Percentiles rank a stretch among this genome's conserved stretches.
Conservation (phyloP, 1,140 invertebrate genomes). For the Drosophila kurseongensis region DNA sequence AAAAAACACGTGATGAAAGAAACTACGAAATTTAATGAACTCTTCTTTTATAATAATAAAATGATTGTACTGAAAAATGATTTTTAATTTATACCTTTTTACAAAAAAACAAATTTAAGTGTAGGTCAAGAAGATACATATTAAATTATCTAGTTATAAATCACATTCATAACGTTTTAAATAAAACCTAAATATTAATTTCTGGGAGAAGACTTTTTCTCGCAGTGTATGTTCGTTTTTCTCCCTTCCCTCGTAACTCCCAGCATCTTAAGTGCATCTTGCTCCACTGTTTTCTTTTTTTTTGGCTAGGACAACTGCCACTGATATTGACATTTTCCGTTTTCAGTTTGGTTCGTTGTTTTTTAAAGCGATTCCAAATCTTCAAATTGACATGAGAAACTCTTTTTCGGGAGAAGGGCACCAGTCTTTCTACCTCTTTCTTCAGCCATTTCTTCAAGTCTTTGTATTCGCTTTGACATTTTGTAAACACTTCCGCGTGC, state of each 20-base stretch:
- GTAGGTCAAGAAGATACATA: too few relatives aligned
- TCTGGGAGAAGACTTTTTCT: background rate
- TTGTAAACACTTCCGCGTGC: slow-evolving; percentile 77
- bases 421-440: slow-evolving; percentile 24
- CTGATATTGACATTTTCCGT: slow-evolving; percentile 80
- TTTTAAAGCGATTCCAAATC: slow-evolving; percentile 59
- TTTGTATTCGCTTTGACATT: slow-evolving; percentile 64
- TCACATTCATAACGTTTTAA: too few relatives aligned
- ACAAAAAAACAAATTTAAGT: too few relatives aligned
- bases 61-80: too few relatives aligned
- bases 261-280: slow-evolving; percentile 62
- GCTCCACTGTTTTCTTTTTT: slow-evolving; percentile 56
- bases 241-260: background rate
- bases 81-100: too few relatives aligned
- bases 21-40: too few relatives aligned
- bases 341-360: slow-evolving; percentile 58
- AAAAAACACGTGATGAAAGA: too few relatives aligned
- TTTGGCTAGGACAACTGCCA: slow-evolving; percentile 66
- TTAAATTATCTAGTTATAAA: too few relatives aligned
- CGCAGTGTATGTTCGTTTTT: background rate
- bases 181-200: too few relatives aligned
- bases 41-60: too few relatives aligned
- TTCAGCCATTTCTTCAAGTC: slow-evolving; percentile 9
- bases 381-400: slow-evolving; percentile 78
- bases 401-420: slow-evolving; percentile 52